These are phyloP conservation scores for Gallinago undulata DNA, from an alignment of 2,113 vertebrate species.

Conservation along the genomic window DNA sequence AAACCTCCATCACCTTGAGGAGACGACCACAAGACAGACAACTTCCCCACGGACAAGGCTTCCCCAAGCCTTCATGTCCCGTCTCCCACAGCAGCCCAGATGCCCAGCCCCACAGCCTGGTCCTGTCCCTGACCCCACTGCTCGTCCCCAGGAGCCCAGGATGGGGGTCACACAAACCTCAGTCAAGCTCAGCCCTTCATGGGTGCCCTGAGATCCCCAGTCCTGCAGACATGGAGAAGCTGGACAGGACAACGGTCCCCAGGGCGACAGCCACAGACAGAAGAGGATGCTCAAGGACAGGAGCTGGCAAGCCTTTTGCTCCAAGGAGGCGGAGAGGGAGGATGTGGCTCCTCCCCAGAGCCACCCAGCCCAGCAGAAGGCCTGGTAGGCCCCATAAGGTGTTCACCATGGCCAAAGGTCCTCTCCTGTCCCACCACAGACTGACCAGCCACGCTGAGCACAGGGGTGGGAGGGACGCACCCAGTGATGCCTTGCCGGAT, in stretches of 20 bases:
- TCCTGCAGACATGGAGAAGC: neutral
- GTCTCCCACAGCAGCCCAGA: rapidly evolving
- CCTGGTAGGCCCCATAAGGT: neutral
- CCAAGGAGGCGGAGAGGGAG: neutral
- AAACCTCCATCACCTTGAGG: rapidly evolving
- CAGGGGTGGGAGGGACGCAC: neutral
- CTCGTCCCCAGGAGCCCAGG: rapidly evolving
- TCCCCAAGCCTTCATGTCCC: neutral
- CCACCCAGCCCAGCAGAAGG: neutral
- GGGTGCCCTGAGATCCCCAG: rapidly evolving
- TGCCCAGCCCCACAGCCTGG: neutral
- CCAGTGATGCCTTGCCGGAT: neutral
- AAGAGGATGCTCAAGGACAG: neutral
- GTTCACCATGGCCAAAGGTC: neutral
- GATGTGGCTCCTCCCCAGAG: neutral
- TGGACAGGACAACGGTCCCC: neutral
- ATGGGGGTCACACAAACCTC: neutral
- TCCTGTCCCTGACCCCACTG: neutral
- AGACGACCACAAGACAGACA: rapidly evolving
- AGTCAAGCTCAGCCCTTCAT: neutral
- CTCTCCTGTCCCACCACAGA: rapidly evolving
- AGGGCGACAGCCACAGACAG: neutral
- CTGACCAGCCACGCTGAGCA: rapidly evolving
- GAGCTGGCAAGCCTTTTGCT: neutral
- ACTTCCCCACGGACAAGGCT: too few species aligned